phyloP scores from a whole-genome alignment of 2,113 vertebrate species.

The Pan paniscus region DNA sequence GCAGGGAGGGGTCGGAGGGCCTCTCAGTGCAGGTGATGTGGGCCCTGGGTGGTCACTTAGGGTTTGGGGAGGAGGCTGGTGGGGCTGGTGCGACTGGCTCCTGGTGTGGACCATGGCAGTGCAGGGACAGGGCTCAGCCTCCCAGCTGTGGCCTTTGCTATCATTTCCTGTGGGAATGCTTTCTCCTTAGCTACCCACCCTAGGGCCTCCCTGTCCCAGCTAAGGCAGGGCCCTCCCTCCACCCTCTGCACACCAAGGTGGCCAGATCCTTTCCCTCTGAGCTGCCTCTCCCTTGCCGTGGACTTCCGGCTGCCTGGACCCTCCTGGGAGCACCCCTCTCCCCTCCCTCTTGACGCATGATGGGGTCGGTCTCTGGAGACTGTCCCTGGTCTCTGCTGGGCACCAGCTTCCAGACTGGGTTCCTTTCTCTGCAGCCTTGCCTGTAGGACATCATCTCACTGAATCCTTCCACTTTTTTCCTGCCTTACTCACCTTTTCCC shows the following conservation, averaged over 20 bases:
- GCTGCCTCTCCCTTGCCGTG: neutral
- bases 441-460: accelerated
- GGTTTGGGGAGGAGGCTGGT: neutral
- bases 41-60: neutral
- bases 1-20: neutral
- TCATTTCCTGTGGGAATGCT: neutral
- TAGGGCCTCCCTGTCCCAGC: too few relatives aligned
- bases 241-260: neutral
- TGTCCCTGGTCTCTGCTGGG: neutral
- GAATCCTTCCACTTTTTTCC: too few relatives aligned
- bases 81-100: neutral
- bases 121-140: neutral
- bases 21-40: neutral
- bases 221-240: neutral
- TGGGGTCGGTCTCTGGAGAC: neutral
- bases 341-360: too few relatives aligned
- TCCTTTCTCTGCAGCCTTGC: neutral
- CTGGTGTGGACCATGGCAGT: neutral
- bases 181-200: neutral
- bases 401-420: neutral
- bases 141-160: neutral
- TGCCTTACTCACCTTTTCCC: neutral
- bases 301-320: neutral
- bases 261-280: neutral
- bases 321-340: accelerated